These are phyloP conservation scores for Poeciliopsis turrubarensis DNA, from an alignment of 2,113 vertebrate species.

Conservation along the genomic window DNA sequence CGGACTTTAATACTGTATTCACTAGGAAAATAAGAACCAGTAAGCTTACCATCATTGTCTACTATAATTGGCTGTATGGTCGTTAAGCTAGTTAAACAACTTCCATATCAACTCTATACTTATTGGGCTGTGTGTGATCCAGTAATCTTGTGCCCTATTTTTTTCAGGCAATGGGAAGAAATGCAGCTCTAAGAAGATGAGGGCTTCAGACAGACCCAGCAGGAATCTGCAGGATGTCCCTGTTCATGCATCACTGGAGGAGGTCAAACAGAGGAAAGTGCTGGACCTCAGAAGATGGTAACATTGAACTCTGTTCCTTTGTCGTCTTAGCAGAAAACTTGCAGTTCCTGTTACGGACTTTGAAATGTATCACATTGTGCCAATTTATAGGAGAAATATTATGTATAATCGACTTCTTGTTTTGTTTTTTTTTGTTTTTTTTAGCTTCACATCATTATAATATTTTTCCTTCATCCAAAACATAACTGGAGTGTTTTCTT, in stretches of 20 bases:
- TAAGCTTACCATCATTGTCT: slow-evolving; percentile 63
- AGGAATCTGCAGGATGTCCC: slow-evolving; percentile 85
- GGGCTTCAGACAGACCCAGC: slow-evolving; percentile 85
- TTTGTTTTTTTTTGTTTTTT: too few relatives aligned
- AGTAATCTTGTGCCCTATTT: background rate
- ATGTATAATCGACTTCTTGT: too few relatives aligned
- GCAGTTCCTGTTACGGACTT: background rate
- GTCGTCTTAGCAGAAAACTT: background rate
- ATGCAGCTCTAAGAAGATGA: slow-evolving; percentile 87
- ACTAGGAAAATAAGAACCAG: slow-evolving; percentile 88
- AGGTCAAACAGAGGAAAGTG: slow-evolving; percentile 95
- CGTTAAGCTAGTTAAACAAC: too few relatives aligned
- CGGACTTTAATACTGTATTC: slow-evolving; percentile 87
- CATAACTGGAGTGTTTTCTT: too few relatives aligned
- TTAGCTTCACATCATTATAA: too few relatives aligned
- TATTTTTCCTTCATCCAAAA: too few relatives aligned
- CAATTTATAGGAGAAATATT: background rate
- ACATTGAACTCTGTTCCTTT: background rate
- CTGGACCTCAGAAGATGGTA: slow-evolving; percentile 97
- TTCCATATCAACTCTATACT: too few relatives aligned
- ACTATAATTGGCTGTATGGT: background rate
- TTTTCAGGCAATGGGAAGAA: slow-evolving; percentile 90
- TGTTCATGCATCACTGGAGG: slow-evolving; percentile 85
- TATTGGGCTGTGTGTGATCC: background rate
- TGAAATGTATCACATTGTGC: background rate